A percentile compares a stretch with the other conserved stretches of the same genome.
Evolutionary conservation across 2,113 vertebrate genomes (phyloP).

Genomic region (Aleadryas rufinucha): DNA sequence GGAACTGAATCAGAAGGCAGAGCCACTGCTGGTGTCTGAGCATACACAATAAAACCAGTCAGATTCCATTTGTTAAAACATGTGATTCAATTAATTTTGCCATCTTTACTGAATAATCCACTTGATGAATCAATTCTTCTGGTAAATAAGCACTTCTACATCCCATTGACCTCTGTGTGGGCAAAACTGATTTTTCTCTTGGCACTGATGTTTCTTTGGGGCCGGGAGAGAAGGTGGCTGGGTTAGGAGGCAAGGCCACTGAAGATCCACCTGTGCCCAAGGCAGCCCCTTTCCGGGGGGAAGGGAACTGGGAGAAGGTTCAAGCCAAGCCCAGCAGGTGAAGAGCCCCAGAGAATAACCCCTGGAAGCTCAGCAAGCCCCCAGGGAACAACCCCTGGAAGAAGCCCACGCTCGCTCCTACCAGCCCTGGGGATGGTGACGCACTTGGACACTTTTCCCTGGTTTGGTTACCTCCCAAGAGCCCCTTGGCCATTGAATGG

Average conservation of each 20-base stretch:
- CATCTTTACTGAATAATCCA: not conserved
- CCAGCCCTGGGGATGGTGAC: not conserved
- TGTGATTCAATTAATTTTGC: constrained; percentile 11
- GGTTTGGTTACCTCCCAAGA: not conserved
- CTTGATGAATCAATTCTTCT: not conserved
- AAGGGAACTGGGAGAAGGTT: not conserved
- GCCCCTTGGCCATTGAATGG: not conserved
- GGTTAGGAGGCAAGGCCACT: not conserved
- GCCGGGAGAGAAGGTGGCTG: rapidly evolving
- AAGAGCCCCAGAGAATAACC: not conserved
- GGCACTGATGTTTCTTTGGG: not conserved
- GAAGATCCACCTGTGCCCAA: rapidly evolving
- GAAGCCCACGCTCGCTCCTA: not conserved
- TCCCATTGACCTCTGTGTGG: not conserved
- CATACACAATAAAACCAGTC: not conserved
- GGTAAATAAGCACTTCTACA: not conserved
- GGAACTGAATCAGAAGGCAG: not conserved
- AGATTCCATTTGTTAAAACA: constrained; percentile 1
- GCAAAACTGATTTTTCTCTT: not conserved
- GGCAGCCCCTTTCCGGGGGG: not conserved
- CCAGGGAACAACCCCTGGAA: not conserved
- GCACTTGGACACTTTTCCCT: not conserved
- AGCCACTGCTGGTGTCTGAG: not conserved
- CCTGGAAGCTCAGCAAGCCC: too few species aligned
- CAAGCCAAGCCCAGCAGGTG: not conserved